Conservation (phyloP, 2,113 vertebrate genomes). For the Protobothrops flavoviridis region DNA sequence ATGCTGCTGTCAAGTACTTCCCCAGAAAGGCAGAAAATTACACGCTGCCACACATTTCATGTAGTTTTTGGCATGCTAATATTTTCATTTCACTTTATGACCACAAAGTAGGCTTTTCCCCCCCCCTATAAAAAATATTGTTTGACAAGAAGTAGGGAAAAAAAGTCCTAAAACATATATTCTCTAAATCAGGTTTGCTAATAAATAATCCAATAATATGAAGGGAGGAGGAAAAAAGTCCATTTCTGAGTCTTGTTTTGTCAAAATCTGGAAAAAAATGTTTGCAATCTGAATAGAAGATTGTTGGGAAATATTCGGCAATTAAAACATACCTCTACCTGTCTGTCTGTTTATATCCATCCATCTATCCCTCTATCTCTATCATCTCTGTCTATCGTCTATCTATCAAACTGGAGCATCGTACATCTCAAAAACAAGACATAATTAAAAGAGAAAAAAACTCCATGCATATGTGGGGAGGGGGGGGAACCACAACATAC, state of each 20-base stretch:
- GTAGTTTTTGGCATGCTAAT: neutral
- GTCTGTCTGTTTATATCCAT: neutral
- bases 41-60: neutral
- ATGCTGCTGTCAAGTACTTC: constrained; percentile 9
- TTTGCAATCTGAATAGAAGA: neutral
- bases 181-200: neutral
- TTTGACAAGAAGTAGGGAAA: neutral
- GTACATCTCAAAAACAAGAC: neutral
- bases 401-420: neutral
- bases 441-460: neutral
- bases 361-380: neutral
- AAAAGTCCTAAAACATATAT: constrained; percentile 18
- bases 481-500: neutral
- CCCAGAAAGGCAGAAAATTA: constrained; percentile 14
- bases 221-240: neutral
- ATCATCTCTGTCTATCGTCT: neutral
- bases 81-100: constrained; percentile 21
- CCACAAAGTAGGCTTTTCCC: constrained; percentile 13
- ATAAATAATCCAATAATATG: constrained; percentile 3
- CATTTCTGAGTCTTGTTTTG: neutral
- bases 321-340: neutral
- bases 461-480: neutral
- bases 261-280: neutral
- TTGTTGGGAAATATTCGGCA: neutral
- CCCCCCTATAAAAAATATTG: neutral